Conservation (phyloP, 1,140 invertebrate species). For the Cotesia vestalis region DNA sequence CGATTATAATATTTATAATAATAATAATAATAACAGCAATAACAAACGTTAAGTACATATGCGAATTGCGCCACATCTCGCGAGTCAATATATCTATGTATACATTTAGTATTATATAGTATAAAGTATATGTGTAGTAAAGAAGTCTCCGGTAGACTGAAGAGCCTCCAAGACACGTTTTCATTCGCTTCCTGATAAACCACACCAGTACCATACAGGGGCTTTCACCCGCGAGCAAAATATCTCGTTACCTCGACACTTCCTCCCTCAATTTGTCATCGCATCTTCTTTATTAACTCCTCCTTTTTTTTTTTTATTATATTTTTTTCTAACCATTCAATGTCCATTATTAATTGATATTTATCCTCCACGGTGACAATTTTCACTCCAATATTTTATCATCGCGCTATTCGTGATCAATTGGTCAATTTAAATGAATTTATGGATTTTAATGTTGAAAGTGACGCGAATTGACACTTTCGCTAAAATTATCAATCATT, state of each 20-base stretch:
- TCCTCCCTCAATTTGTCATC: not conserved
- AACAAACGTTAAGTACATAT: not conserved
- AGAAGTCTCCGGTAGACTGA: no score
- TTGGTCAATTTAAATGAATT: constrained; percentile 8
- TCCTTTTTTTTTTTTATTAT: not conserved
- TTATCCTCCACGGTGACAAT: not conserved
- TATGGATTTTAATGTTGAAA: constrained; percentile 13
- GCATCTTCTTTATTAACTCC: not conserved
- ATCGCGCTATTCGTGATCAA: not conserved
- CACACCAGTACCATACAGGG: constrained; percentile 24
- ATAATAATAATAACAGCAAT: not conserved
- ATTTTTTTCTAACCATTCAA: not conserved
- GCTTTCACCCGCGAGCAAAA: constrained; percentile 32
- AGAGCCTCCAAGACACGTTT: not conserved
- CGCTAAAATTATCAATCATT: constrained; percentile 27
- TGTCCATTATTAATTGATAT: not conserved
- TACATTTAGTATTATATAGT: no score
- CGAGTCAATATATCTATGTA: no score
- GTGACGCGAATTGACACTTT: constrained; percentile 31
- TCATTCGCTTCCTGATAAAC: constrained; percentile 26
- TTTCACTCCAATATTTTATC: not conserved
- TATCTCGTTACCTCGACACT: constrained; percentile 7
- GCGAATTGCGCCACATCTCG: constrained; percentile 5
- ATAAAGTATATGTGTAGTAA: no score
- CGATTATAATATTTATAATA: not conserved